A percentile compares a stretch with the other conserved stretches of the same genome.
Conservation (phyloP, 2,113 vertebrate species). For the Engystomops pustulosus region DNA sequence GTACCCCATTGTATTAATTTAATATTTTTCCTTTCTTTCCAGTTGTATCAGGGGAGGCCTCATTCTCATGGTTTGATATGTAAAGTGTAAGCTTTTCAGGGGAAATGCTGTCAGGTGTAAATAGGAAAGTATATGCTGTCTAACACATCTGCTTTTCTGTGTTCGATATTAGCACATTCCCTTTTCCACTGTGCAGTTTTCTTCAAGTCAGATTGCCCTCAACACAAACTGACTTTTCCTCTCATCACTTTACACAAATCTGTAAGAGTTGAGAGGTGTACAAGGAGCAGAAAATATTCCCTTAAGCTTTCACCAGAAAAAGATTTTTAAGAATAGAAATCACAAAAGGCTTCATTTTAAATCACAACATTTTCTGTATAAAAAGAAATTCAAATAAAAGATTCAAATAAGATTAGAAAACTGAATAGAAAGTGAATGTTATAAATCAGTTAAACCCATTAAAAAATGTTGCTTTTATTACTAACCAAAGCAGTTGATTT, state of each 20-base stretch:
- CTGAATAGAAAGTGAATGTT: too few relatives aligned
- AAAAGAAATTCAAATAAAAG: too few relatives aligned
- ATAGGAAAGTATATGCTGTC: slow-evolving; percentile 8
- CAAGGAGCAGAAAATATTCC: background rate
- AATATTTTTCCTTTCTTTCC: background rate
- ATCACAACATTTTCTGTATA: too few relatives aligned
- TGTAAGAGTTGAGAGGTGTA: background rate
- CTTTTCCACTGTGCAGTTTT: background rate
- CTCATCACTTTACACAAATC: background rate
- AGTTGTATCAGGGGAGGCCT: background rate
- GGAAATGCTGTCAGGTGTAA: slow-evolving; percentile 29
- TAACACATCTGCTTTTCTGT: slow-evolving; percentile 13
- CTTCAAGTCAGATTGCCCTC: background rate
- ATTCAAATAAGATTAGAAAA: too few relatives aligned
- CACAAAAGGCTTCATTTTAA: too few relatives aligned
- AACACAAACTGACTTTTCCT: background rate
- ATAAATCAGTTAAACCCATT: too few relatives aligned
- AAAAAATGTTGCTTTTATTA: too few relatives aligned
- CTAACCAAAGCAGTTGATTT: too few relatives aligned
- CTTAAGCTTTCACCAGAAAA: background rate
- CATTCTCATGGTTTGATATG: background rate
- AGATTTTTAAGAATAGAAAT: background rate
- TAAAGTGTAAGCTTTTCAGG: background rate
- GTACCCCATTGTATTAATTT: background rate
- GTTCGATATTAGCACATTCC: slow-evolving; percentile 12